Conservation (phyloP, 2,113 vertebrate species). For the Eptesicus fuscus region DNA sequence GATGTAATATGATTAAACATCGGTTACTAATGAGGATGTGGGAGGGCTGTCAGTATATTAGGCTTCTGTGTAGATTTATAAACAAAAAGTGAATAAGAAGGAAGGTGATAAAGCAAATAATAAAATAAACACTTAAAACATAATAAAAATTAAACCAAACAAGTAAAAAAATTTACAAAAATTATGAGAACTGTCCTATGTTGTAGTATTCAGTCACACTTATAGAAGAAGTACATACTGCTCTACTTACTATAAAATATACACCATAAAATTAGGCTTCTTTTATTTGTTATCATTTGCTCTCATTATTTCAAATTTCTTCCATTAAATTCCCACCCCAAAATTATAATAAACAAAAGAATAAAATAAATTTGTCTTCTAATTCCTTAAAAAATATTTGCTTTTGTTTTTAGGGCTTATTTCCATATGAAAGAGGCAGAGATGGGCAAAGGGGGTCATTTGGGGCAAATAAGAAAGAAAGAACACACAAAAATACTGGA, state of each 20-base stretch:
- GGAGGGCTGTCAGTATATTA: not conserved
- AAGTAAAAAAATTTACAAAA: not conserved
- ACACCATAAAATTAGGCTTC: not conserved
- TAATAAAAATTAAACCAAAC: conserved; percentile 11
- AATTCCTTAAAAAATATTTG: not conserved
- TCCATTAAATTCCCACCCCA: not conserved
- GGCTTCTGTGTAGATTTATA: not conserved
- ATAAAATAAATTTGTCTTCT: not conserved
- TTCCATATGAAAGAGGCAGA: not conserved
- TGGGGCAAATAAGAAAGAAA: not conserved
- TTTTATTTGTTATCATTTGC: not conserved
- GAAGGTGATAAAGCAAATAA: not conserved
- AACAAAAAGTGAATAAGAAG: not conserved
- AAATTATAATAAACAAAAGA: not conserved
- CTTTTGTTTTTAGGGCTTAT: not conserved
- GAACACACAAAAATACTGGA: not conserved
- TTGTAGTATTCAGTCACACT: not conserved
- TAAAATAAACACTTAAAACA: not conserved
- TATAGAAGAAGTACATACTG: not conserved
- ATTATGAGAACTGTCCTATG: not conserved
- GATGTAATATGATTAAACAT: not conserved
- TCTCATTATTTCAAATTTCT: not conserved
- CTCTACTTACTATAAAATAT: not conserved
- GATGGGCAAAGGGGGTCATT: not conserved
- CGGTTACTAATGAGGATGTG: not conserved